Percentiles rank a stretch among this genome's conserved stretches.
These are phyloP conservation scores for Euschistus heros DNA, from an alignment of 1,140 invertebrate species.

Conservation along the genomic window DNA sequence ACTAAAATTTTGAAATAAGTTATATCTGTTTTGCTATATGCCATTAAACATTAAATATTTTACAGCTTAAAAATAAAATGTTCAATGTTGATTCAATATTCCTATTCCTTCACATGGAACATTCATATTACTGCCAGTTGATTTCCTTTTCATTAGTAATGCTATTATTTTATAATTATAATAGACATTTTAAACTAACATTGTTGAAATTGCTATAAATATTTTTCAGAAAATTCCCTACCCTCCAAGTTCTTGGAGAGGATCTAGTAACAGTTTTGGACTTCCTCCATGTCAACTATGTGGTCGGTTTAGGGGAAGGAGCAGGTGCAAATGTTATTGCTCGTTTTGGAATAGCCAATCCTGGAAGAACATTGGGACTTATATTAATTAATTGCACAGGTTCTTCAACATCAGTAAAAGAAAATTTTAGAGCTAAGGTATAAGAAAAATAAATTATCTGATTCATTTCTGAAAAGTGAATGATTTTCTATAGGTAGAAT, in stretches of 20 bases:
- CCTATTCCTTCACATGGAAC: too few species aligned
- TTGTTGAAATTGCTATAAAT: neutral
- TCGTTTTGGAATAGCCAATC: slow-evolving; percentile 70
- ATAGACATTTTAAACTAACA: too few species aligned
- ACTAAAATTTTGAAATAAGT: too few species aligned
- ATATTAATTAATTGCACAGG: slow-evolving; percentile 81
- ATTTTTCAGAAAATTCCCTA: slow-evolving; percentile 48
- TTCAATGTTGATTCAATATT: too few species aligned
- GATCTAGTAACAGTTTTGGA: slow-evolving; percentile 72
- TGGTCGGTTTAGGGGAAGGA: slow-evolving; percentile 77
- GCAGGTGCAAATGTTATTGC: slow-evolving; percentile 81
- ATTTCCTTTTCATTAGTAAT: too few species aligned
- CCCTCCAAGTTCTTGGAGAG: slow-evolving; percentile 71
- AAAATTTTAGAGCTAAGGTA: slow-evolving; percentile 76
- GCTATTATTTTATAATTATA: too few species aligned
- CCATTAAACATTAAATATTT: too few species aligned
- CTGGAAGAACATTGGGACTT: slow-evolving; percentile 60
- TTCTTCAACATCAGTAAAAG: slow-evolving; percentile 74
- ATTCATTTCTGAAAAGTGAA: neutral
- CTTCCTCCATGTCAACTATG: slow-evolving; percentile 64
- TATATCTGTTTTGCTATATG: too few species aligned
- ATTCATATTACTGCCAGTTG: too few species aligned
- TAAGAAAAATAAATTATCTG: slow-evolving; percentile 13
- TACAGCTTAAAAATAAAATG: too few species aligned
- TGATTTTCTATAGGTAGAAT: neutral